Conservation (phyloP, 2,113 vertebrate species). For the Agelaius phoeniceus region DNA sequence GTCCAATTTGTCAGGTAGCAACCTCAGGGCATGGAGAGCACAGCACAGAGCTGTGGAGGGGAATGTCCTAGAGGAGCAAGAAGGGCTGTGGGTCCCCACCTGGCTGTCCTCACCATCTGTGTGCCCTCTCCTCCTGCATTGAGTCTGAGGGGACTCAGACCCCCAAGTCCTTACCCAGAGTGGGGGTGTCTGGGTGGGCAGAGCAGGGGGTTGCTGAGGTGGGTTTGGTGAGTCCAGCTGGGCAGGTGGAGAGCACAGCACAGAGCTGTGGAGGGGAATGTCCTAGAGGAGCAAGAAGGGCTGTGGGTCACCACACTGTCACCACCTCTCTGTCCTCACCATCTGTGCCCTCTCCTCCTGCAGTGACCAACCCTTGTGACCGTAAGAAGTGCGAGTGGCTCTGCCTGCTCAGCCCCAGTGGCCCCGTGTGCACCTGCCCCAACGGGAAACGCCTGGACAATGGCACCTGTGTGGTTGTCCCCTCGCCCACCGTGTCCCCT, state of each 20-base stretch:
- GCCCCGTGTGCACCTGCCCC: slow-evolving; percentile 94
- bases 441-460: slow-evolving; percentile 90
- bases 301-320: too few species aligned
- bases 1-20: fast-evolving
- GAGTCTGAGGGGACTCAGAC: too few species aligned
- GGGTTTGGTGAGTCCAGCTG: too few species aligned
- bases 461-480: slow-evolving; percentile 86
- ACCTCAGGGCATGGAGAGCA: fast-evolving
- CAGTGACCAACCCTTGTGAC: slow-evolving; percentile 96
- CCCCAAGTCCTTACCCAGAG: neutral
- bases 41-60: neutral
- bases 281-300: too few species aligned
- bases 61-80: too few species aligned
- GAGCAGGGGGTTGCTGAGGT: too few species aligned
- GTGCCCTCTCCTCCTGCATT: too few species aligned
- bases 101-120: too few species aligned
- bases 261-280: too few species aligned
- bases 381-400: slow-evolving; percentile 97
- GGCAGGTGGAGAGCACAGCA: fast-evolving
- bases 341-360: fast-evolving
- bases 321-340: neutral
- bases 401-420: slow-evolving; percentile 94
- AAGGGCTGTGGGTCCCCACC: neutral
- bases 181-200: neutral
- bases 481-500: slow-evolving; percentile 81